These are phyloP conservation scores for Cydia amplana DNA, from an alignment of 1,140 invertebrate species.

Conservation along the genomic window DNA sequence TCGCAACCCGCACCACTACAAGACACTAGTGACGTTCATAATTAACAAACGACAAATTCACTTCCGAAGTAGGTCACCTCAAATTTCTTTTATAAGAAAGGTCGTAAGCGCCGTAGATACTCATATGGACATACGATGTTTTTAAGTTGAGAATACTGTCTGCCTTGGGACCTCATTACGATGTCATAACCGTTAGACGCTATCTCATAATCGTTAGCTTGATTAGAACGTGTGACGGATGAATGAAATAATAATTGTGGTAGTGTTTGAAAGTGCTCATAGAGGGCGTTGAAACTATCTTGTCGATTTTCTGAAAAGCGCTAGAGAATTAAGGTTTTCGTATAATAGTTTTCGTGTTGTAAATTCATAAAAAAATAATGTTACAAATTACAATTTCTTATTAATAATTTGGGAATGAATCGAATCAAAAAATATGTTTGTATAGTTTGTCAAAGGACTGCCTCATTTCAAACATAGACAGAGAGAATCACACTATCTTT, in stretches of 20 bases:
- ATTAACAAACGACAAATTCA: slow-evolving; percentile 19
- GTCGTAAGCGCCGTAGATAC: not conserved
- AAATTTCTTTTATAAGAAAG: not conserved
- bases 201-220: slow-evolving; percentile 6
- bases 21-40: slow-evolving; percentile 13
- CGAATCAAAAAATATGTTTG: too few relatives aligned
- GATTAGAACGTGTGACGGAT: slow-evolving; percentile 11
- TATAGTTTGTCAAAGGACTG: too few relatives aligned
- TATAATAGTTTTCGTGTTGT: too few relatives aligned
- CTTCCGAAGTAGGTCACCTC: slow-evolving; percentile 7
- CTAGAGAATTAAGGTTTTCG: too few relatives aligned
- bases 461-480: too few relatives aligned
- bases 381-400: too few relatives aligned
- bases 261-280: not conserved
- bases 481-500: too few relatives aligned
- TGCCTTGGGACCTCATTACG: not conserved
- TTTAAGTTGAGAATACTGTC: not conserved
- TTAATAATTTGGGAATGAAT: too few relatives aligned
- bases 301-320: not conserved
- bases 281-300: not conserved
- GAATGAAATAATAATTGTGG: not conserved
- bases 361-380: too few relatives aligned
- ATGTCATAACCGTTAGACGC: slow-evolving; percentile 9
- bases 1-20: slow-evolving; percentile 3
- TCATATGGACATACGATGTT: not conserved